Evolutionary conservation across 1,140 invertebrate genomes (phyloP), one percentile per base, ranked within the genome.

Genomic region (Caenorhabditis elegans): DNA sequence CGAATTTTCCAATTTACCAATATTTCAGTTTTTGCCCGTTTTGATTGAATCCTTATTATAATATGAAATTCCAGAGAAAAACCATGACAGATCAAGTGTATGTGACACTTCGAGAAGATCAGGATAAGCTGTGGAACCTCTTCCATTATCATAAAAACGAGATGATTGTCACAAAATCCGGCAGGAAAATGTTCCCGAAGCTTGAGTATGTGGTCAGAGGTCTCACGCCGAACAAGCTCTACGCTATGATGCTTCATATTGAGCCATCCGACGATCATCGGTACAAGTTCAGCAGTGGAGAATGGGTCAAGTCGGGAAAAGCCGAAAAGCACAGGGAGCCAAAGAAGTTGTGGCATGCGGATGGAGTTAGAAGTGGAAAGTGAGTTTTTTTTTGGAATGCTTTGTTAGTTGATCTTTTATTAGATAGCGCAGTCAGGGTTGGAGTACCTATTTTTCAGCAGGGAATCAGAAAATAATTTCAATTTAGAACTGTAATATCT

Each of bases 101-200:
- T 34, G 60, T 39, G 1, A 19, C 17, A 0, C 60, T 70, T 13
- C 17, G 34, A 39, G 60, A 70, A 19, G 60, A 70, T 3, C 60
- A 70, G 39, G 60, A 70, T 13, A 36, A 28, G 22, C 34, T 70
- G 4, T 70, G 60, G 60, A 70, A n/a, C 22, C 11, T 70, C 5
- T 43, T 70, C 26, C 60, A 70, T 70, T 70, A 31, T 36, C 60
- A 70, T 11, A n/a, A 43, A 3, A 70, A 70, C 43, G 60, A 70
- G n/a, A 70, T 70, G 60, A 70, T 70, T 70, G 60, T 70, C 5
- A 70, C 60, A 6, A 70, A 70, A n/a, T 70, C 60, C 0, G 60
- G 60, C 8, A 70, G 60, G 10, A 70, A 70, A 11, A 70, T 70
- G 60, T 70, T 70, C 13, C 60, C 60, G 11, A 70, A 70, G n/a